Conservation (phyloP, 2,888 invertebrate genomes). For the Leucania comma region DNA sequence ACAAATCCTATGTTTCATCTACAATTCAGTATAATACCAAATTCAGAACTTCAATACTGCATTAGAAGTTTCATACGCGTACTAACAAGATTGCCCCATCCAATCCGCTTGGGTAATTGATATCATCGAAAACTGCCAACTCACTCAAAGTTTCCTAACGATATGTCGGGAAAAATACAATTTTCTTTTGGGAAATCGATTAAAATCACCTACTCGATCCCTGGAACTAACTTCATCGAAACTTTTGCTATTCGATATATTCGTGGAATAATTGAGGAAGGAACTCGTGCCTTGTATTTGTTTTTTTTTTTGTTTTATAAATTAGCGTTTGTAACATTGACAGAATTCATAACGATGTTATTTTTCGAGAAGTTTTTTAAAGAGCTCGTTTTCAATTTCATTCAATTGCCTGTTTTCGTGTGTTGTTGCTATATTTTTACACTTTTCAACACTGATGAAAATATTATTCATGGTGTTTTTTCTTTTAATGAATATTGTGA, state of each 20-base stretch:
- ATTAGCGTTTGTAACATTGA: conserved; percentile 32
- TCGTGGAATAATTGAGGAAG: conserved; percentile 46
- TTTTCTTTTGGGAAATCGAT: conserved; percentile 56
- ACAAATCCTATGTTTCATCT: not conserved
- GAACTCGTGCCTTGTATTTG: conserved; percentile 33
- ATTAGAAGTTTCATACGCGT: conserved; percentile 13
- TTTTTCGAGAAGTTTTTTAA: conserved; percentile 31
- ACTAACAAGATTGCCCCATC: conserved; percentile 16
- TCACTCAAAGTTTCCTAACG: conserved; percentile 52
- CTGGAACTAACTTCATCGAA: conserved; percentile 43
- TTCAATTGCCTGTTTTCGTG: not conserved
- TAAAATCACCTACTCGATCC: conserved; percentile 55
- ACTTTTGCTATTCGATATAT: conserved; percentile 48
- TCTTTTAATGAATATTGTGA: no score
- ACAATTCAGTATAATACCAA: conserved; percentile 1
- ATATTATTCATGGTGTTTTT: no score
- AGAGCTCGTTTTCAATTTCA: not conserved
- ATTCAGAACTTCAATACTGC: conserved; percentile 23
- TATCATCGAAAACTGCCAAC: conserved; percentile 51
- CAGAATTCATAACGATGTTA: conserved; percentile 46
- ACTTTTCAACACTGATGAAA: no score
- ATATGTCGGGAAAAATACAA: conserved; percentile 56
- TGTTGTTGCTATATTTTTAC: not conserved
- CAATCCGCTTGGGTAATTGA: conserved; percentile 41
- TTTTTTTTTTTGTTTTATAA: conserved; percentile 37